These are phyloP conservation scores for Halotydeus destructor DNA, from an alignment of 1,140 invertebrate species.

Conservation along the genomic window DNA sequence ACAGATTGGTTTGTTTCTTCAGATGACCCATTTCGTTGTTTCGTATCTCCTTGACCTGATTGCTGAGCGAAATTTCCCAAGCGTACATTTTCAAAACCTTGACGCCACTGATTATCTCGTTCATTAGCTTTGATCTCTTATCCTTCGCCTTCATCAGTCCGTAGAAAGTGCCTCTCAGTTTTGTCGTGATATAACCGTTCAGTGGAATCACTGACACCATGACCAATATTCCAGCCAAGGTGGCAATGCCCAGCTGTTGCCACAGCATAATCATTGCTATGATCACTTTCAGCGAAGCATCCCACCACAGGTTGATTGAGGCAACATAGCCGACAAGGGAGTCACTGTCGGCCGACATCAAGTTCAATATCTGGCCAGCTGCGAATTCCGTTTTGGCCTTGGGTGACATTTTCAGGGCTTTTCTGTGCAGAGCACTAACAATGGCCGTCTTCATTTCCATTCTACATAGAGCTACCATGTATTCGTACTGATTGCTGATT, in stretches of 20 bases:
- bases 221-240: conserved; percentile 26
- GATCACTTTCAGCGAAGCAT: conserved; percentile 20
- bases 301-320: conserved; percentile 17
- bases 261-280: conserved; percentile 24
- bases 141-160: conserved; percentile 30
- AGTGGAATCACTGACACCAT: conserved; percentile 54
- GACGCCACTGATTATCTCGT: conserved; percentile 36
- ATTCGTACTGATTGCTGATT: conserved; percentile 11
- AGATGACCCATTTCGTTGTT: conserved; percentile 45
- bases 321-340: conserved; percentile 13
- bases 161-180: conserved; percentile 32
- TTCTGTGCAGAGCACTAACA: conserved; percentile 11
- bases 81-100: conserved; percentile 55
- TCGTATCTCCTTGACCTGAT: conserved; percentile 39
- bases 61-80: conserved; percentile 50
- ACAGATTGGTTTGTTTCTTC: conserved; percentile 26
- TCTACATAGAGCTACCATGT: conserved; percentile 2
- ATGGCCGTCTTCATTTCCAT: conserved; percentile 9
- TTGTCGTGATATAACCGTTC: conserved; percentile 67
- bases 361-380: conserved; percentile 16
- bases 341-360: conserved; percentile 15
- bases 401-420: conserved; percentile 14
- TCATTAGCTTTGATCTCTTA: conserved; percentile 26
- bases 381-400: conserved; percentile 16
- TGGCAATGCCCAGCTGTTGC: conserved; percentile 21